These are phyloP conservation scores for Lemur catta DNA, from an alignment of 2,797 vertebrate species.

Conservation along the genomic window DNA sequence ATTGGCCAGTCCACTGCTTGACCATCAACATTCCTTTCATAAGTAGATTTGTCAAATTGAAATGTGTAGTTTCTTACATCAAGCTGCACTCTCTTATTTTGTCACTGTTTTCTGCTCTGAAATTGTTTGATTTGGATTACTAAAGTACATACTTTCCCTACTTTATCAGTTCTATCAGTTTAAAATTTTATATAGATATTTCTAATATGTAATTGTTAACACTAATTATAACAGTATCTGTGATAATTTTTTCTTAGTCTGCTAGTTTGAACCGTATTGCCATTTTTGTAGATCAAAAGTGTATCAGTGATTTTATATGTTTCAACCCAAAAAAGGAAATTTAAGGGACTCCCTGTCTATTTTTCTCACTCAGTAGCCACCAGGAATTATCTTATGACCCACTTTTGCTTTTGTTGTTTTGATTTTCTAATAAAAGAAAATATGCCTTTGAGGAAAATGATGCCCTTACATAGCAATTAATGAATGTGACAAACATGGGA, in stretches of 20 bases:
- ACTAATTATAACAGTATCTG: conserved; percentile 17
- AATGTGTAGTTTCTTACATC: conserved; percentile 21
- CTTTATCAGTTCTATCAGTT: conserved; percentile 29
- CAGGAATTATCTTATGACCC: neutral
- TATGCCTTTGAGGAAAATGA: conserved; percentile 32
- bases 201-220: conserved; percentile 38
- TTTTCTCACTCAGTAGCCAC: conserved; percentile 24
- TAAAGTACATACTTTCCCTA: conserved; percentile 35
- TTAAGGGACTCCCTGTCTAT: neutral
- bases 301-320: neutral
- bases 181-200: conserved; percentile 47
- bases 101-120: conserved; percentile 44
- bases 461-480: conserved; percentile 33
- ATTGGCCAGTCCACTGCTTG: neutral
- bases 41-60: conserved; percentile 16
- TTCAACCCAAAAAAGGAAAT: conserved; percentile 32
- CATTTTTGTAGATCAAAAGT: conserved; percentile 37
- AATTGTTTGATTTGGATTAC: conserved; percentile 44
- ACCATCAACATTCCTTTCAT: conserved; percentile 21
- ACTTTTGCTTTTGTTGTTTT: conserved; percentile 46
- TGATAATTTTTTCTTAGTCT: conserved; percentile 39
- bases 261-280: neutral
- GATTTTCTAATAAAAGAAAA: conserved; percentile 43
- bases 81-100: neutral
- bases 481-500: neutral